phyloP scores from a whole-genome alignment of 92 coral and sea anemone species.

The Parazoanthus atlanticus region DNA sequence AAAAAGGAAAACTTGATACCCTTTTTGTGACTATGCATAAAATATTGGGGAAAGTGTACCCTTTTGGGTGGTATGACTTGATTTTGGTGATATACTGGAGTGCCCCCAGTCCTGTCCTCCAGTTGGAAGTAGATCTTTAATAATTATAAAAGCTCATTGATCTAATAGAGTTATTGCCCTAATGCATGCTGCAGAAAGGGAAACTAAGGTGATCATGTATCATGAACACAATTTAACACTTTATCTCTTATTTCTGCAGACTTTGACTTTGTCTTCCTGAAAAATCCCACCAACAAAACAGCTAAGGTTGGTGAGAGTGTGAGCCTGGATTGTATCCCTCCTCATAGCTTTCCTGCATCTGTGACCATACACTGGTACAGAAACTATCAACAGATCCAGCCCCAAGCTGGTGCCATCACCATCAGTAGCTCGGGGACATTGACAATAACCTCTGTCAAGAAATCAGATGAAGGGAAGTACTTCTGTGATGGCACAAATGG shows the following conservation, averaged over 20 bases:
- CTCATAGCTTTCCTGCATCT: constrained; percentile 73
- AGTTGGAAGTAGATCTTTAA: too few relatives aligned
- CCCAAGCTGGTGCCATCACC: constrained; percentile 51
- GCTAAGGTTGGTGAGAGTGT: constrained; percentile 70
- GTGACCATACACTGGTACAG: constrained; percentile 84
- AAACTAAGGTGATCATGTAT: neutral
- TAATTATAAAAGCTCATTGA: too few relatives aligned
- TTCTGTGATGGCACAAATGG: constrained; percentile 85
- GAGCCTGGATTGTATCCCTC: constrained; percentile 75
- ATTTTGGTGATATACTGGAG: too few relatives aligned
- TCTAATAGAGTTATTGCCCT: too few relatives aligned
- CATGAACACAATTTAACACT: neutral
- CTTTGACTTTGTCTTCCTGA: constrained; percentile 74
- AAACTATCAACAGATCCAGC: constrained; percentile 70
- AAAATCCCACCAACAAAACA: constrained; percentile 77
- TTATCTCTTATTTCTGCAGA: constrained; percentile 55
- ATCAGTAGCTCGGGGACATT: constrained; percentile 79
- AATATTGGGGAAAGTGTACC: too few relatives aligned
- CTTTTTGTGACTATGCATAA: too few relatives aligned
- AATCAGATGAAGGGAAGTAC: constrained; percentile 92
- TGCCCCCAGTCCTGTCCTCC: too few relatives aligned
- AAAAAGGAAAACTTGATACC: too few relatives aligned
- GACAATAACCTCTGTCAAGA: constrained; percentile 65
- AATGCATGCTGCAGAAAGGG: neutral
- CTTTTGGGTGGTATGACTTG: too few relatives aligned